Percentiles rank a stretch among this genome's conserved stretches.
Evolutionary conservation across 2,888 invertebrate species (phyloP).

Genomic region (Hypolimnas misippus): DNA sequence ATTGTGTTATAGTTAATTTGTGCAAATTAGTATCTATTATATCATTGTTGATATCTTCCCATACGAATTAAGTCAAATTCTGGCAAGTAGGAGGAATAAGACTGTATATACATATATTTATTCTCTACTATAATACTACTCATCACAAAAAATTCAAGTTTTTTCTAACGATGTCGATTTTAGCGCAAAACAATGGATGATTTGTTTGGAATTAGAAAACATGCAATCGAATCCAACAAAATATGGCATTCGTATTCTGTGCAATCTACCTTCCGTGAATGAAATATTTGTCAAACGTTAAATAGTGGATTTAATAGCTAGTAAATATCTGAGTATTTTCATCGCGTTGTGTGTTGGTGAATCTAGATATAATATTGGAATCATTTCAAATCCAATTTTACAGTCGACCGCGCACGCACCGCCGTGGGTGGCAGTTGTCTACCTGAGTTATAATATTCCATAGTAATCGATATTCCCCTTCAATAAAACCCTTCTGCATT

Average conservation of each 20-base stretch:
- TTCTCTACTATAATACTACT: too few species aligned
- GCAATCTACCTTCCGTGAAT: too few species aligned
- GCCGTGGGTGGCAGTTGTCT: conserved; percentile 44
- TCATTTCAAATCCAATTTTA: conserved; percentile 40
- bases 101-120: too few species aligned
- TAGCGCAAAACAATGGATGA: too few species aligned
- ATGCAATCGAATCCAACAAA: too few species aligned
- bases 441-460: conserved; percentile 38
- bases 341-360: neutral
- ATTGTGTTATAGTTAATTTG: conserved; percentile 14
- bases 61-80: too few species aligned
- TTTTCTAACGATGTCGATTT: too few species aligned
- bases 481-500: conserved; percentile 33
- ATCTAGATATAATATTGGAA: conserved; percentile 30
- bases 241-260: too few species aligned
- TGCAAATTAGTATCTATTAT: conserved; percentile 10
- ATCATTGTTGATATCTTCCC: neutral
- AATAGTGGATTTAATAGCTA: neutral
- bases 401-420: conserved; percentile 38
- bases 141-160: too few species aligned
- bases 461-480: conserved; percentile 37
- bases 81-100: too few species aligned
- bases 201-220: too few species aligned
- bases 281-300: too few species aligned
- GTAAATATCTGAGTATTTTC: neutral